Evolutionary conservation across 2,888 invertebrate genomes (phyloP), one percentile per base, ranked within the genome.

Genomic region (Acronicta psi): DNA sequence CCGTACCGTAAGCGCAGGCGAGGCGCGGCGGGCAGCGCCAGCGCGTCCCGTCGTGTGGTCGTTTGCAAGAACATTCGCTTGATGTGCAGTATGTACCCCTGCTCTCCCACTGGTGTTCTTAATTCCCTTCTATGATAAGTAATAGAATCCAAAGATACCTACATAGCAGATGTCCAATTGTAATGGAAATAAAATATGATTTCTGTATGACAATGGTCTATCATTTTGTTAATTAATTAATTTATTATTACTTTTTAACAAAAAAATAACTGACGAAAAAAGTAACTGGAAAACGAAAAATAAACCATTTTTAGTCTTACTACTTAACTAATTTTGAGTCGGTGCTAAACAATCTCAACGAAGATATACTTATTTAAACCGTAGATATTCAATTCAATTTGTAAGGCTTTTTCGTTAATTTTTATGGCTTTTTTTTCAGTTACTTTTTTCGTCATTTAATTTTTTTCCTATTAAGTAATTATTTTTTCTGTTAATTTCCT

Each of bases 131-230:
- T 81, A 79, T 75, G 65, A 73, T 84, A 83, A 77, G 79, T 85
- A 83, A 86, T 89, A 88, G 80, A 88, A 88, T 89, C 92, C 91
- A 92, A 92, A 92, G 92, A 91, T 89, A 88, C 84, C 25, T 8
- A 25, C 25, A 83, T 80, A 75, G 79, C 81, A 78, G 78, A 86
- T 88, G 87, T 89, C 83, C 83, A 85, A 85, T 82, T 87, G 87
- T 90, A 90, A 88, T 88, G 85, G 84, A 88, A 89, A 88, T 90
- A 85, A 90, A 90, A 86, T 31, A 31, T 80, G 82, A 85, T 87
- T 74, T 73, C 76, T 72, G 82, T 61, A 74, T 59, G 58, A 64
- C 76, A 68, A 77, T 75, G 61, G 73, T 75, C 59, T 80, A 43
- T 62, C 7, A 25, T 40, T 44, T 38, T n/a, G 25, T 4, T 18